A percentile compares a stretch with the other conserved stretches of the same genome.
These are phyloP conservation scores for Lasioglossum oenotherae DNA, from an alignment of 2,888 invertebrate genomes.

Conservation along the genomic window DNA sequence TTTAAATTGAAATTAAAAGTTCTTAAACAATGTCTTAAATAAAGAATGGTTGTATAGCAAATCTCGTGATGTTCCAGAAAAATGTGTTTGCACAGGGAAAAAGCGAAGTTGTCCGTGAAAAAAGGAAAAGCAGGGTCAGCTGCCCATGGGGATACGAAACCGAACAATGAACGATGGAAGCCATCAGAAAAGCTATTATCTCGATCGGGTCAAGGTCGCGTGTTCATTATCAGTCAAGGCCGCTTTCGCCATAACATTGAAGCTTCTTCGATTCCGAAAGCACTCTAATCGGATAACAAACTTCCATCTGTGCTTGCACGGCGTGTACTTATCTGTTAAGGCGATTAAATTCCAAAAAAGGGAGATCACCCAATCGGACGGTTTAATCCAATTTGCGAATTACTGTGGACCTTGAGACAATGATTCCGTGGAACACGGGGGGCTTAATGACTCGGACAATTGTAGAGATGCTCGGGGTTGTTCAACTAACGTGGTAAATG, in stretches of 20 bases:
- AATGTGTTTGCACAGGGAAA: neutral
- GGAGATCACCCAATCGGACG: neutral
- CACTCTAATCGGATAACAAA: conserved; percentile 2
- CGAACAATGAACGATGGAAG: neutral
- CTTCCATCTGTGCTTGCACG: neutral
- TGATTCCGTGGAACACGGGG: neutral
- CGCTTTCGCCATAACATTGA: neutral
- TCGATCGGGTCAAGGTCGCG: conserved; percentile 1
- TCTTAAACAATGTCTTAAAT: neutral
- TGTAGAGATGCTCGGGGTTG: neutral
- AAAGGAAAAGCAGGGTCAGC: neutral
- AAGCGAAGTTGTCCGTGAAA: neutral
- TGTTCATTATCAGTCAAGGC: conserved; percentile 1
- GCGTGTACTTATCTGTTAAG: neutral
- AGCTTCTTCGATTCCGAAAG: neutral
- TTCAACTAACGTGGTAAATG: neutral
- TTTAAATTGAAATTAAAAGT: no score
- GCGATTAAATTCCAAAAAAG: neutral
- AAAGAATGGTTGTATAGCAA: neutral
- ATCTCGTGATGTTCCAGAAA: neutral
- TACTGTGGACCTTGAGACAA: neutral
- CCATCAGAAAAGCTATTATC: conserved; percentile 6
- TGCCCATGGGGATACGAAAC: neutral
- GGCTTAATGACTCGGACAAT: neutral
- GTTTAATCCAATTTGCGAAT: neutral